Percentiles rank a stretch among this genome's conserved stretches.
Conservation (phyloP, 2,888 invertebrate genomes). For the Euspilapteryx auroguttella region DNA sequence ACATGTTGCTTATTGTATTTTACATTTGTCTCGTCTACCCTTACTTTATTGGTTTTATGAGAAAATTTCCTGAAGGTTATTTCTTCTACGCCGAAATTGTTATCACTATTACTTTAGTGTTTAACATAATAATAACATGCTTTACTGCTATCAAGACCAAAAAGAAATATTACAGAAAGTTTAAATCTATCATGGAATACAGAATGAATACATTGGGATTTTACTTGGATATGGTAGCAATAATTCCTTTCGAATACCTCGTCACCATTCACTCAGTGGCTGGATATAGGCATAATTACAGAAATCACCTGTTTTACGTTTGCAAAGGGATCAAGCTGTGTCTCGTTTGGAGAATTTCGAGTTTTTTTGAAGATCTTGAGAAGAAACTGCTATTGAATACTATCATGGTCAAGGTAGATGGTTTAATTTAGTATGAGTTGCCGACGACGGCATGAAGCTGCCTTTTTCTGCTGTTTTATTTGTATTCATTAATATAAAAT, state of each 20-base stretch:
- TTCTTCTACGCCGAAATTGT: conserved; percentile 34
- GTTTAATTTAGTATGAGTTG: too few relatives aligned
- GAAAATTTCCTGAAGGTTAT: conserved; percentile 31
- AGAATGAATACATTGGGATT: conserved; percentile 47
- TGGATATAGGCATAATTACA: conserved; percentile 31
- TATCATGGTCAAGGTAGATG: conserved; percentile 35
- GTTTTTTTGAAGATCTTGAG: conserved; percentile 44
- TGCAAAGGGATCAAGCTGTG: conserved; percentile 56
- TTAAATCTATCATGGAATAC: conserved; percentile 32
- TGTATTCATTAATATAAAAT: too few relatives aligned
- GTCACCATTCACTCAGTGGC: conserved; percentile 31
- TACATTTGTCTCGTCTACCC: conserved; percentile 47
- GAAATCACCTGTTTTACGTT: conserved; percentile 41
- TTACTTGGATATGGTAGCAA: conserved; percentile 48
- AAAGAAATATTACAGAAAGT: conserved; percentile 28
- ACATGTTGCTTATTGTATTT: conserved; percentile 35
- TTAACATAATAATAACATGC: conserved; percentile 40
- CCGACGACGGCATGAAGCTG: too few relatives aligned
- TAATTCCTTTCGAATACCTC: conserved; percentile 51
- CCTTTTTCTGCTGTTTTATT: too few relatives aligned
- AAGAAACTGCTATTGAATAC: conserved; percentile 35
- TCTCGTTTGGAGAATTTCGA: conserved; percentile 48
- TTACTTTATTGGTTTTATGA: conserved; percentile 42
- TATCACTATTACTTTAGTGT: conserved; percentile 30
- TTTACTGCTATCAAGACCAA: conserved; percentile 50